Base-by-base conservation (phyloP, 2,888 invertebrate species). In the Meteorus cinctellus region DNA sequence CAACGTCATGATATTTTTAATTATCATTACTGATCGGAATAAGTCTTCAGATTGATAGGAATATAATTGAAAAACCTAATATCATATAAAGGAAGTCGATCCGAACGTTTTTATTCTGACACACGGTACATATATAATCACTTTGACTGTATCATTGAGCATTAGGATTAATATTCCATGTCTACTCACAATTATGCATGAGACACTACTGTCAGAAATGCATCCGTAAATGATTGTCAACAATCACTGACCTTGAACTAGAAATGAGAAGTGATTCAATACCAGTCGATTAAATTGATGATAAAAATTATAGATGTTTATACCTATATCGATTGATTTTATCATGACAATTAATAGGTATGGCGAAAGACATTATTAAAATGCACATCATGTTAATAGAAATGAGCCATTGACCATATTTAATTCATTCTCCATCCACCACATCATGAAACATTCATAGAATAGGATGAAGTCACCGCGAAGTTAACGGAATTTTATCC, bases 381-480 rank as follows among this genome's bases (percentile, higher is more conserved):
- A 41, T 66, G 12, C 8, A 6, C 19, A 24, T 55, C n/a, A 55
- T 55, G 24, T 19, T 41, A 10, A 67, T 48, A 48, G 1, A 67
- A 5, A 45, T 66, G 29, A 29, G 14, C 41, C 16, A 8, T n/a
- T 45, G 29, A 48, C 29, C 29, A 67, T 67, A 12, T 8, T 1
- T 16, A 48, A 19, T 55, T 48, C 1, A 27, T 67, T 41, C 14
- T 48, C 24, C 1, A 27, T 67, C 24, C 14, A 27, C 24, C 29
- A 10, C 34, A 31, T 34, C 31, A 16, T 45, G 16, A 66, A 41
- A 19, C 31, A 8, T n/a, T 48, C 55, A 69, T 55, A 31, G 31
- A 69, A 69, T 69, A 34, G 31, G 24, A 55, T 69, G 59, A 69
- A 59, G 69, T 69, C 69, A 69, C 34, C n/a, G 16, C 51, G 27